Evolutionary conservation across 2,797 vertebrate genomes (phyloP), one percentile per base, ranked within the genome.

Genomic region (Allobates femoralis): DNA sequence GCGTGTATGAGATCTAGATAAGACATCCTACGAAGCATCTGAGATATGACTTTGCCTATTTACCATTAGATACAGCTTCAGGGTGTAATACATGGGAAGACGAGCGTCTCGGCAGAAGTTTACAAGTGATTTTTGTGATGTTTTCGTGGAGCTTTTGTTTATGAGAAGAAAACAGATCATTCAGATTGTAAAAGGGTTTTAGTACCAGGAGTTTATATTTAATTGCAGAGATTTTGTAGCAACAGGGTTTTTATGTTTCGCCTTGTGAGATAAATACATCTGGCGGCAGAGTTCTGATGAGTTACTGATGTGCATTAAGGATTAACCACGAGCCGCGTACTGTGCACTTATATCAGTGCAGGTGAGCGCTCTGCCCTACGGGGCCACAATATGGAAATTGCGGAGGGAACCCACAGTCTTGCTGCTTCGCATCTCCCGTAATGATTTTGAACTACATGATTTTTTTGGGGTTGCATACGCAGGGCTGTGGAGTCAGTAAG

Each of bases 201-300:
- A 37, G 64, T 51, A 82, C 21, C 50, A 12, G 66, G 51, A 71
- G 67, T 69, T 81, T 55, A 82, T 15, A 71, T 82, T 71, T 82
- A 82, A 82, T 82, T 67, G 80, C 30, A 12, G 32, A 55, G 66
- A 56, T 67, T 55, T 41, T 71, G 80, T 56, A 41, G 66, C 51
- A 37, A 41, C 28, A 23, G 28, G 3, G 64, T 71, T 82, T 69
- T 82, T 56, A 82, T 71, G 66, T n/a, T 19, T 66, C 51, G 64
- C 41, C 50, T 71, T 55, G 80, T 3, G 37, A 71, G 80, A 82
- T 82, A 81, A 81, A 67, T 16, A 71, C 34, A 30, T n/a, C 66
- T 82, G 50, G 64, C 41, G 18, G 79, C 50, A 5, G 46, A 71
- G 30, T 21, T 26, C 28, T 37, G 46, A 34, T 71, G 66, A 82